These are phyloP conservation scores for Varecia variegata DNA, from an alignment of 2,797 vertebrate species.

Conservation along the genomic window DNA sequence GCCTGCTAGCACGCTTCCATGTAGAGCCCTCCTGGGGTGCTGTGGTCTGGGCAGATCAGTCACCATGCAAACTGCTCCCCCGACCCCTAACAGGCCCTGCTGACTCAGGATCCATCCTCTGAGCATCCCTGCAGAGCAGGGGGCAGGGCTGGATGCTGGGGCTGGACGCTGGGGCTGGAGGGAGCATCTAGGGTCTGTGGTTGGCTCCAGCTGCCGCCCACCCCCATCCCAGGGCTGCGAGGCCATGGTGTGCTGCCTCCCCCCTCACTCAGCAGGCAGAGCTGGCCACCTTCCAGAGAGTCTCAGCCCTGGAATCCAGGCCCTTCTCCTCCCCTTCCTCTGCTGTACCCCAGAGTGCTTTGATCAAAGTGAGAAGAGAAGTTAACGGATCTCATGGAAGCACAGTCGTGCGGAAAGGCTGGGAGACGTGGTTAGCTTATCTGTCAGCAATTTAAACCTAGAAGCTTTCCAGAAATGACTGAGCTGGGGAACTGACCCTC, in stretches of 20 bases:
- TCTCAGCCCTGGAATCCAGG: slow-evolving; percentile 20
- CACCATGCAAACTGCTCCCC: fast-evolving
- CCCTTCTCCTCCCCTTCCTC: slow-evolving; percentile 5
- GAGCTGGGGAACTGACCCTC: slow-evolving; percentile 48
- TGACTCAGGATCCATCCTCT: neutral
- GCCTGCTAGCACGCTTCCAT: neutral
- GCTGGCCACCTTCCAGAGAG: slow-evolving; percentile 41
- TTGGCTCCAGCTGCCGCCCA: neutral
- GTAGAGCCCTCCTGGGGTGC: neutral
- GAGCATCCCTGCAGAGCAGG: neutral
- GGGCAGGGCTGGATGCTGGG: neutral
- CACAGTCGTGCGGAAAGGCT: neutral
- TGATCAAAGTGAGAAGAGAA: slow-evolving; percentile 28
- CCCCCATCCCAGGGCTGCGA: neutral
- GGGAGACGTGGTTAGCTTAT: slow-evolving; percentile 23
- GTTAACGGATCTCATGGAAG: neutral
- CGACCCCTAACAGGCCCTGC: neutral
- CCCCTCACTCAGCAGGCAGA: neutral
- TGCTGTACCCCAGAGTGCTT: neutral
- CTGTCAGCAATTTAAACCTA: slow-evolving; percentile 57
- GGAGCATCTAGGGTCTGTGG: neutral
- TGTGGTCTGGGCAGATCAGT: neutral
- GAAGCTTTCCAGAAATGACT: slow-evolving; percentile 62
- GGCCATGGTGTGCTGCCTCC: neutral
- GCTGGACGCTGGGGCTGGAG: neutral